Conservation (phyloP, 2,888 invertebrate genomes). For the Nomada goodeniana region DNA sequence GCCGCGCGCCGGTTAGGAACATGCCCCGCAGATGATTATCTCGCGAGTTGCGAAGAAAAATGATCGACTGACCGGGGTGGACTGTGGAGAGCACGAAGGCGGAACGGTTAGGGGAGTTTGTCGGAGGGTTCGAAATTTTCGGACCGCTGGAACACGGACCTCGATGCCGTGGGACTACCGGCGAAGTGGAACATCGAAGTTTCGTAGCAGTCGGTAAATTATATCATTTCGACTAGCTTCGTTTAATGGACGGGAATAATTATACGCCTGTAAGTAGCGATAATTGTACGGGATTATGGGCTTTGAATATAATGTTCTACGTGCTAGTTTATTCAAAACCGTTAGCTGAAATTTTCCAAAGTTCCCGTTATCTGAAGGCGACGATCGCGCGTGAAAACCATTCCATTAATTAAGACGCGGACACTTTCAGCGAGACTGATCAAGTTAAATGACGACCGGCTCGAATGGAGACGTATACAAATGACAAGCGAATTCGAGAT, state of each 20-base stretch:
- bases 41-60: conserved; percentile 34
- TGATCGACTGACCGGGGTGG: conserved; percentile 9
- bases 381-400: background rate
- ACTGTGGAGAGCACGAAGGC: background rate
- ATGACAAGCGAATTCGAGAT: conserved; percentile 51
- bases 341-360: too few species aligned
- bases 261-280: too few species aligned
- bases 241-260: too few species aligned
- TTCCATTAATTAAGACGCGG: conserved; percentile 26
- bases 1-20: background rate
- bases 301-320: too few species aligned
- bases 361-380: too few species aligned
- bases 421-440: conserved; percentile 6
- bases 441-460: conserved; percentile 21
- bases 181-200: too few species aligned
- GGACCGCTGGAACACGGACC: background rate
- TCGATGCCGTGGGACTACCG: too few species aligned
- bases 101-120: background rate
- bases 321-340: too few species aligned
- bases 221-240: too few species aligned
- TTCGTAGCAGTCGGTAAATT: too few species aligned
- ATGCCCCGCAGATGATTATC: conserved; percentile 34
- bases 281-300: too few species aligned
- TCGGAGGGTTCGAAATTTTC: background rate
- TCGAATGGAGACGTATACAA: conserved; percentile 49